A percentile compares a stretch with the other conserved stretches of the same genome.
These are phyloP conservation scores for Protosalanx chinensis DNA, from an alignment of 2,797 vertebrate genomes.

Conservation along the genomic window DNA sequence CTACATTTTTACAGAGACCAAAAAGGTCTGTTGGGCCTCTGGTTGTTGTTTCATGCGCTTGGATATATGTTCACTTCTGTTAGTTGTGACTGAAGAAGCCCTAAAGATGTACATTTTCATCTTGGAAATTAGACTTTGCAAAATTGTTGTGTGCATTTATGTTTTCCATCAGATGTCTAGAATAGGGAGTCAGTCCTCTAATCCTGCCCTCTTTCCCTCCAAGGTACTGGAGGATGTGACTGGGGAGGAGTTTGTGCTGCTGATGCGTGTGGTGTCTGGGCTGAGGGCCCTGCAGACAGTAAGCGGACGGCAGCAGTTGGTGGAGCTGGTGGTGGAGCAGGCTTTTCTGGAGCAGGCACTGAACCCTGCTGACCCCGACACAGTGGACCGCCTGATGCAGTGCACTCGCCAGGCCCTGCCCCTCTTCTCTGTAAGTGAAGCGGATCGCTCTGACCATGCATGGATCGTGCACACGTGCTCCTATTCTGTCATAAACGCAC, in stretches of 20 bases:
- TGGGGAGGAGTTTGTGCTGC: slow-evolving; percentile 94
- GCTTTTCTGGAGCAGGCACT: slow-evolving; percentile 93
- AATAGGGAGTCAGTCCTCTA: background rate
- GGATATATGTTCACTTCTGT: background rate
- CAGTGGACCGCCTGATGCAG: slow-evolving; percentile 92
- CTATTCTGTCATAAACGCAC: background rate
- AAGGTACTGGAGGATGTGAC: slow-evolving; percentile 98
- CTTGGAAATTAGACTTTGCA: background rate
- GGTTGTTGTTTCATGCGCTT: background rate
- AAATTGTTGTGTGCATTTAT: background rate
- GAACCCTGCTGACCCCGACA: slow-evolving; percentile 89
- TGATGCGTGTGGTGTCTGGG: slow-evolving; percentile 91
- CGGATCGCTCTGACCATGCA: background rate
- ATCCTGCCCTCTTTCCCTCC: slow-evolving; percentile 8
- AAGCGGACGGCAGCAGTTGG: slow-evolving; percentile 91
- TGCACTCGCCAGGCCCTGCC: slow-evolving; percentile 96
- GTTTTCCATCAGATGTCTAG: background rate
- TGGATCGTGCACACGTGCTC: background rate
- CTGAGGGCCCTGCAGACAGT: slow-evolving; percentile 92
- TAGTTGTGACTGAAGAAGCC: background rate
- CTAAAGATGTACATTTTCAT: background rate
- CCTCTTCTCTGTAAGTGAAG: slow-evolving; percentile 88
- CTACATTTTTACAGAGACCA: slow-evolving; percentile 87
- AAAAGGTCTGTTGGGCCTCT: slow-evolving; percentile 78
- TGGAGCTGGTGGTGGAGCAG: slow-evolving; percentile 95